Evolutionary conservation across 2,888 invertebrate species (phyloP).

Genomic region (Spicauda simplicius): DNA sequence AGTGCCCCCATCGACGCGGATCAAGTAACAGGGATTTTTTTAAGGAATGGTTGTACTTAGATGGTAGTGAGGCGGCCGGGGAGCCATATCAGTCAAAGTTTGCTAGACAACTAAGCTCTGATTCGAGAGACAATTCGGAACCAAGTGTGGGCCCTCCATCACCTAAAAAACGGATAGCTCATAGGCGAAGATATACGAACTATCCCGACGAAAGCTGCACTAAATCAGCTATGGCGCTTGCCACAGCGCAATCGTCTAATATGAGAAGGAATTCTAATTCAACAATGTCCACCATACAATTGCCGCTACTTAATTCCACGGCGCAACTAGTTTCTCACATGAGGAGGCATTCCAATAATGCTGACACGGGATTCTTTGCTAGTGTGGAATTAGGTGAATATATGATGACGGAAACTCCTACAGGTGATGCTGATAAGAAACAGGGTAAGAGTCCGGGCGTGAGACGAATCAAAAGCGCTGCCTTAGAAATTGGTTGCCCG

Average conservation of each 20-base stretch:
- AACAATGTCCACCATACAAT: constrained; percentile 86
- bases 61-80: constrained; percentile 68
- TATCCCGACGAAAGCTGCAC: constrained; percentile 79
- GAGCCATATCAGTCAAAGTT: constrained; percentile 82
- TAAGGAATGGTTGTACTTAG: constrained; percentile 78
- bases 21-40: constrained; percentile 73
- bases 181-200: constrained; percentile 71
- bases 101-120: constrained; percentile 81
- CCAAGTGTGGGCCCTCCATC: constrained; percentile 78
- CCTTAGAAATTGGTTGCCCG: constrained; percentile 88
- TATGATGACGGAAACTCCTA: constrained; percentile 80
- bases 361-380: constrained; percentile 85
- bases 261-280: constrained; percentile 86
- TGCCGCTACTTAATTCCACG: constrained; percentile 80
- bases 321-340: constrained; percentile 80
- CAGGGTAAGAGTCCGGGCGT: constrained; percentile 87
- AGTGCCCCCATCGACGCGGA: constrained; percentile 69
- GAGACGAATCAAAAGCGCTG: constrained; percentile 88
- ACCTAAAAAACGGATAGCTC: constrained; percentile 71
- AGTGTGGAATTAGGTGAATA: constrained; percentile 81
- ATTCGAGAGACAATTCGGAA: constrained; percentile 81
- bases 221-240: constrained; percentile 78
- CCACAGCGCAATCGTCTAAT: constrained; percentile 75
- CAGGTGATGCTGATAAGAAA: constrained; percentile 67
- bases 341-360: constrained; percentile 86